Percentiles rank a stretch among this genome's conserved stretches.
These are phyloP conservation scores for Carassius carassius DNA, from an alignment of 2,113 vertebrate genomes.

Conservation along the genomic window DNA sequence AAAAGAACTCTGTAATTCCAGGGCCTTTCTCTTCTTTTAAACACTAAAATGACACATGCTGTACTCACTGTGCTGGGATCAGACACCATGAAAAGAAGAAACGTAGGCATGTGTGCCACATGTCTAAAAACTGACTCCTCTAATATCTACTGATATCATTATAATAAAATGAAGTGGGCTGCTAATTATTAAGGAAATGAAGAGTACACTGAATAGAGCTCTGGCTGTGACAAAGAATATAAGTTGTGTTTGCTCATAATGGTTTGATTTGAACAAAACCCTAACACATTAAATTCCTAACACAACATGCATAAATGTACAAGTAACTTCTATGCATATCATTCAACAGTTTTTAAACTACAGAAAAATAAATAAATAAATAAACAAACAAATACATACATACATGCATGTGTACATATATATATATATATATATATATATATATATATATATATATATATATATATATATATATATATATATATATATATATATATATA, in stretches of 20 bases:
- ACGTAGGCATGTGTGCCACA: background rate
- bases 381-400: too few relatives aligned
- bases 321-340: too few relatives aligned
- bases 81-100: conserved; percentile 14
- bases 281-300: too few relatives aligned
- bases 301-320: too few relatives aligned
- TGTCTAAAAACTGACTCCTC: background rate
- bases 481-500: background rate
- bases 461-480: too few relatives aligned
- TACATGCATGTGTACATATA: too few relatives aligned
- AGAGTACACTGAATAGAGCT: background rate
- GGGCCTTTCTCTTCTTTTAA: conserved; percentile 18
- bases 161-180: background rate
- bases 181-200: background rate
- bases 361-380: too few relatives aligned
- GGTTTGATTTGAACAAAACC: background rate
- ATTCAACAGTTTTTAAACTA: too few relatives aligned
- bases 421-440: too few relatives aligned
- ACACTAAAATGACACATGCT: conserved; percentile 3
- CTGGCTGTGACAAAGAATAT: background rate
- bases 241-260: background rate
- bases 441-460: too few relatives aligned
- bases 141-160: background rate
- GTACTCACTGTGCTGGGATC: background rate
- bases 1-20: conserved; percentile 60